A percentile compares a stretch with the other conserved stretches of the same genome.
These are phyloP conservation scores for Microhierax caerulescens DNA, from an alignment of 2,797 vertebrate species.

Conservation along the genomic window DNA sequence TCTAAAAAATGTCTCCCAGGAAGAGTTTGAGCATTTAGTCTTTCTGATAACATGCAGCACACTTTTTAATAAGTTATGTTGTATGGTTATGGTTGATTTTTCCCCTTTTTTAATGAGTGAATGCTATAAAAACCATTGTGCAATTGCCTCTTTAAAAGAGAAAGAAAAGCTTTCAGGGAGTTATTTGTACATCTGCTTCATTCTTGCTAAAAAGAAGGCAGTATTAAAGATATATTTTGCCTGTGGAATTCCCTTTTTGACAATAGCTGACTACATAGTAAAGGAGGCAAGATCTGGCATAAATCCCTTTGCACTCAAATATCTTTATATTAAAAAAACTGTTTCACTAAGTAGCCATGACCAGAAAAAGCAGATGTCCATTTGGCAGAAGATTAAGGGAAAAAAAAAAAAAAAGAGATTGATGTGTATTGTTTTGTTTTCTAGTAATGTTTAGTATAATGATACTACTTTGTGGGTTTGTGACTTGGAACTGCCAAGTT, in stretches of 20 bases:
- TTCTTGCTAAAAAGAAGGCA: neutral
- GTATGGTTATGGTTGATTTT: neutral
- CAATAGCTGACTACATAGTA: neutral
- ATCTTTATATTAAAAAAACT: neutral
- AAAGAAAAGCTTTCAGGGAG: neutral
- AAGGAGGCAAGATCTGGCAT: neutral
- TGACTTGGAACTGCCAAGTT: neutral
- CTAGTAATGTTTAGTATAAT: neutral
- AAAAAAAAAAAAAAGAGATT: neutral
- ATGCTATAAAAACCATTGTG: neutral
- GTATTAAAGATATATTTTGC: neutral
- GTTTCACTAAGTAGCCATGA: neutral
- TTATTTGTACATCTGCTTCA: neutral
- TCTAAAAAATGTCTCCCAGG: neutral
- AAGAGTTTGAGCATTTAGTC: neutral
- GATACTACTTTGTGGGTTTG: neutral
- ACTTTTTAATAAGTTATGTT: neutral
- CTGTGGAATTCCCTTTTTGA: neutral
- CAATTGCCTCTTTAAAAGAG: neutral
- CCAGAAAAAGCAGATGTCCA: neutral
- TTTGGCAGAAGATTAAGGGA: neutral
- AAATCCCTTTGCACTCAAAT: neutral
- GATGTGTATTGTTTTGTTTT: neutral
- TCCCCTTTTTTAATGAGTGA: neutral
- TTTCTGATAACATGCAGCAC: neutral